Base-by-base conservation (phyloP, 64 coral and sea anemone species). In the Pocillopora damicornis region DNA sequence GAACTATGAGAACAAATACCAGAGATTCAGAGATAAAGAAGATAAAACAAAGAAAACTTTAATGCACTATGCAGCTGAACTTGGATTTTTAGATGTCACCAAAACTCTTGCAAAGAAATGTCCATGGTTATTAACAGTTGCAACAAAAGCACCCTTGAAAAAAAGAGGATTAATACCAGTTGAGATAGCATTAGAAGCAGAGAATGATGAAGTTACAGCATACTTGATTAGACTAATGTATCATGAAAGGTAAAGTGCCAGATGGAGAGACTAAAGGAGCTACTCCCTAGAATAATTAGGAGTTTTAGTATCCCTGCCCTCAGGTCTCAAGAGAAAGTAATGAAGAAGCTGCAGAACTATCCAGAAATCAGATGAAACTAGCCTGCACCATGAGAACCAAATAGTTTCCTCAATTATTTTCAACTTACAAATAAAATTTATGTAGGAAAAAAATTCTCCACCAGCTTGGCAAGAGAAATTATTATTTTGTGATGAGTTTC, bases 121-220 rank as follows among this genome's bases (percentile, higher is more conserved):
- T 84, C 93, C 93, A n/a, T 89, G 93, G 9, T 76, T 95, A 59
- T 15, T 95, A 17, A 80, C 79, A 22, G 80, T 95, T 61, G 92
- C 91, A 69, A 95, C 93, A 37, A 80, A 89, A 37, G 89, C 90
- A 67, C 93, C 93, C 60, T 89, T 79, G 69, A 95, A 92, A 75
- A 95, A 95, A 30, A 73, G 86, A 75, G 93, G 77, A 8, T 26
- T 92, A 13, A 20, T 95, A 35, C 93, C 93, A 22, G 93, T 95
- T 25, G 93, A 95, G 75, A 59, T 95, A 77, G 93, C 93, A 2
- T 74, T 95, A 18, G 75, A 76, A 62, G 73, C 77, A 37, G 75
- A 89, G 30, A 95, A 95, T 67, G 93, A 95, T 95, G 90, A 95
- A 35, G 82, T 77, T 10, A 86, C 93, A 59, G 87, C 89, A 11